These are phyloP conservation scores for Agrilus mali DNA, from an alignment of 2,888 invertebrate species.

Conservation along the genomic window DNA sequence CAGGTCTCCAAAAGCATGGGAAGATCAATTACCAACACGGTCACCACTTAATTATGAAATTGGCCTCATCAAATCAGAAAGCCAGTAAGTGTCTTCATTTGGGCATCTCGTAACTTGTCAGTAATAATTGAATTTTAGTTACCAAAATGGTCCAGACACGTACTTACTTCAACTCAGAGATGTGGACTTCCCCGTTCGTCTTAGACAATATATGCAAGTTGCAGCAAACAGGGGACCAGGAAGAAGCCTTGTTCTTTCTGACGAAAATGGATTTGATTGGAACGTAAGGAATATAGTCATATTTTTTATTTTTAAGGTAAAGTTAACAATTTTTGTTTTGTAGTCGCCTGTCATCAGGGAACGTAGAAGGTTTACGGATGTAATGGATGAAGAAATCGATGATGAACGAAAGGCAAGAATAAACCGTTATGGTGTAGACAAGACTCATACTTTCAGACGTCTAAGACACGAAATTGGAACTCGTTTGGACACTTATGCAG, in stretches of 20 bases:
- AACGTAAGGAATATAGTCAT: constrained; percentile 40
- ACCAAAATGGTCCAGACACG: constrained; percentile 94
- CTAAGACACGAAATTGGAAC: constrained; percentile 74
- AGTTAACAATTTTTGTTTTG: not conserved
- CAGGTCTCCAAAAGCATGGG: constrained; percentile 46
- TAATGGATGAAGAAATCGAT: constrained; percentile 93
- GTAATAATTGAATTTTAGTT: constrained; percentile 42
- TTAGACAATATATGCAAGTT: constrained; percentile 91
- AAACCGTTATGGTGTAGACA: constrained; percentile 55
- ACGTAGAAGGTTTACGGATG: constrained; percentile 80
- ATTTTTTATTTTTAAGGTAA: not conserved
- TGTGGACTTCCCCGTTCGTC: constrained; percentile 85
- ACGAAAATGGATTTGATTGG: constrained; percentile 61
- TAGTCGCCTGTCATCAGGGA: constrained; percentile 81
- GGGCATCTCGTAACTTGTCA: not conserved
- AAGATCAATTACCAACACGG: constrained; percentile 59
- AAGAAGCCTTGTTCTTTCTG: constrained; percentile 50
- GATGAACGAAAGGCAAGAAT: constrained; percentile 76
- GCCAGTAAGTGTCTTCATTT: constrained; percentile 52
- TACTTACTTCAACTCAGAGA: constrained; percentile 88
- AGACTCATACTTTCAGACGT: constrained; percentile 55
- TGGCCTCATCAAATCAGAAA: constrained; percentile 67
- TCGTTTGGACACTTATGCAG: constrained; percentile 72
- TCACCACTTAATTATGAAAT: constrained; percentile 78
- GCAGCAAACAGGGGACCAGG: constrained; percentile 67